Percentiles rank a stretch among this genome's conserved stretches.
phyloP scores from a whole-genome alignment of 2,797 vertebrate species.

The Poecile montanus region DNA sequence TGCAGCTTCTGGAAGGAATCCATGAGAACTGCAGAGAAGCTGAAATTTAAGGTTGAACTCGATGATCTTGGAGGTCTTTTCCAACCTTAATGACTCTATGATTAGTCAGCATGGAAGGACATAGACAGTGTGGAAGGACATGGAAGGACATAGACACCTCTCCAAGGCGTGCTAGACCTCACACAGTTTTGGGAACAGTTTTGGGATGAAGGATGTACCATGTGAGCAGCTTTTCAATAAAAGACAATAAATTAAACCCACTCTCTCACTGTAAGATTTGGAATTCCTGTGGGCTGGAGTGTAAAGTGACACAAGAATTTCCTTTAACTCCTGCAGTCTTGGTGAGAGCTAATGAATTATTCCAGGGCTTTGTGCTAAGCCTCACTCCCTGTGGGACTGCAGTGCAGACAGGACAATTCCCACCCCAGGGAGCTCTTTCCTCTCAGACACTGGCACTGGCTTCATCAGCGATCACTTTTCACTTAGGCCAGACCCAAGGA shows the following conservation, averaged over 20 bases:
- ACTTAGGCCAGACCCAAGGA: not conserved
- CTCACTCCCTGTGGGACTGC: not conserved
- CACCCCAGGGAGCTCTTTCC: not conserved
- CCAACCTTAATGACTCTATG: accelerated
- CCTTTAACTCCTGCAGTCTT: not conserved
- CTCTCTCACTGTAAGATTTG: not conserved
- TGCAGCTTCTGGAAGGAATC: not conserved
- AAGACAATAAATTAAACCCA: not conserved
- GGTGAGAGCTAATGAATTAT: not conserved
- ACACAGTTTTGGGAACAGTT: not conserved
- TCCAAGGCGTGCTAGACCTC: not conserved
- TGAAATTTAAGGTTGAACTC: not conserved
- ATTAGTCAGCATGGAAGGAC: not conserved
- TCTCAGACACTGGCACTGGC: not conserved
- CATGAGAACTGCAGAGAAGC: not conserved
- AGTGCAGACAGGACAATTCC: not conserved
- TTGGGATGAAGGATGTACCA: not conserved
- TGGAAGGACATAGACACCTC: not conserved
- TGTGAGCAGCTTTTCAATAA: accelerated
- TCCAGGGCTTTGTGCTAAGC: not conserved
- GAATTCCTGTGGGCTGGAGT: not conserved
- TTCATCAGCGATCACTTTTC: not conserved
- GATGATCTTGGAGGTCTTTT: not conserved
- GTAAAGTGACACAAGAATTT: not conserved
- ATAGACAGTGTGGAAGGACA: accelerated